Evolutionary conservation across 2,113 vertebrate genomes (phyloP).

Genomic region (Isurus oxyrinchus): DNA sequence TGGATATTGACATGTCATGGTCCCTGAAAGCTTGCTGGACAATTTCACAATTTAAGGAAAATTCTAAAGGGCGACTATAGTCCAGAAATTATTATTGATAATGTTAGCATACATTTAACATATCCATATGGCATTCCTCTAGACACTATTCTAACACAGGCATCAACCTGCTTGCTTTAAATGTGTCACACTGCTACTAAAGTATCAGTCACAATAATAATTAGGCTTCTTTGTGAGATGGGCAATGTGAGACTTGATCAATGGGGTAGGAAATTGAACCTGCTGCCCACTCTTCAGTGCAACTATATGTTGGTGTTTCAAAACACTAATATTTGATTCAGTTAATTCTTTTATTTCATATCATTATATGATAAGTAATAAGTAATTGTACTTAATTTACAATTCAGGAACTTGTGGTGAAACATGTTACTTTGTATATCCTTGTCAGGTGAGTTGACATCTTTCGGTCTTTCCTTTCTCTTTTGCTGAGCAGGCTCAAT

Average conservation of each 20-base stretch:
- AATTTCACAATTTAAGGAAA: background rate
- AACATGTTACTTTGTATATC: background rate
- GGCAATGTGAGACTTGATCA: background rate
- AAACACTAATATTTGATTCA: background rate
- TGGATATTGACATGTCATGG: background rate
- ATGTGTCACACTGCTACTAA: background rate
- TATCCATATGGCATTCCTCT: background rate
- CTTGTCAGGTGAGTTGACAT: background rate
- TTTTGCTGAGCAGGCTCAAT: background rate
- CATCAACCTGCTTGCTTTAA: background rate
- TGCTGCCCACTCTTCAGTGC: background rate
- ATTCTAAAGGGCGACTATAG: background rate
- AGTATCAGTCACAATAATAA: background rate
- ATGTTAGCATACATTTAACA: background rate
- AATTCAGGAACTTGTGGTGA: background rate
- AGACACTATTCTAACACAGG: too few relatives aligned
- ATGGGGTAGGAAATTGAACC: background rate
- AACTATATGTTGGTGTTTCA: background rate
- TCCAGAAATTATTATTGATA: background rate
- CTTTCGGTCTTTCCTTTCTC: background rate
- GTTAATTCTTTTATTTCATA: background rate
- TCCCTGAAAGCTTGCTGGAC: too few relatives aligned
- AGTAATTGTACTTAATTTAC: background rate
- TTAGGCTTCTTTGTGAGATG: background rate
- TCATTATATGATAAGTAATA: background rate